Base-by-base conservation (phyloP, 1,140 invertebrate genomes). In the Eumeta japonica region DNA sequence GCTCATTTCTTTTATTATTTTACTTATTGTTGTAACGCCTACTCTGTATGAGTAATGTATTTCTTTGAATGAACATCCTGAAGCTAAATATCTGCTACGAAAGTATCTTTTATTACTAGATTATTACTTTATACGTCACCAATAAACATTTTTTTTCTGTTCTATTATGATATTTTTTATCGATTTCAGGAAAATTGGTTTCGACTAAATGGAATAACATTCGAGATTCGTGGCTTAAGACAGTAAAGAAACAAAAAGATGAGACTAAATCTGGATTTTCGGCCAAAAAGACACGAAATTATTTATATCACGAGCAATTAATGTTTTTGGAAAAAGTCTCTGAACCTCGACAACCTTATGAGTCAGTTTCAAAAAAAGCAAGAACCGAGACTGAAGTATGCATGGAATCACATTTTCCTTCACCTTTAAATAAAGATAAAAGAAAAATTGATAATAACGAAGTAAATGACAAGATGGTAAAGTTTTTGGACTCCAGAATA, bases 201-300 rank as follows among this genome's bases (percentile, higher is more conserved):
- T n/a, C n/a, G n/a, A n/a, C n/a, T n/a, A n/a, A n/a, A n/a, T n/a
- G n/a, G n/a, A n/a, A 45, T 42, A 32, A 49, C 39, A 39, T 49
- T 45, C 43, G 39, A 42, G 39, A 48, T 45, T 45, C 39, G 42
- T 45, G 46, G 46, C 42, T 45, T 40, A 48, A 45, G 39, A 48
- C 36, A 39, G 37, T 47, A 37, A 47, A 43, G n/a, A 40, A 40
- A 40, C 35, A 47, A 45, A 45, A 45, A 41, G 29, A 45, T 37
- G 35, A 34, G 38, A 37, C 38, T n/a, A n/a, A n/a, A n/a, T n/a
- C 32, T 46, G 44, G 39, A 42, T 46, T 33, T 46, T 41, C 39
- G 39, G 28, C 44, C 36, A 42, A 34, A 37, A 46, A n/a, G n/a
- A n/a, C n/a, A n/a, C n/a, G n/a, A n/a, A n/a, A n/a, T n/a, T n/a